Evolutionary conservation across 2,797 vertebrate species (phyloP).

Genomic region (Argya squamiceps): DNA sequence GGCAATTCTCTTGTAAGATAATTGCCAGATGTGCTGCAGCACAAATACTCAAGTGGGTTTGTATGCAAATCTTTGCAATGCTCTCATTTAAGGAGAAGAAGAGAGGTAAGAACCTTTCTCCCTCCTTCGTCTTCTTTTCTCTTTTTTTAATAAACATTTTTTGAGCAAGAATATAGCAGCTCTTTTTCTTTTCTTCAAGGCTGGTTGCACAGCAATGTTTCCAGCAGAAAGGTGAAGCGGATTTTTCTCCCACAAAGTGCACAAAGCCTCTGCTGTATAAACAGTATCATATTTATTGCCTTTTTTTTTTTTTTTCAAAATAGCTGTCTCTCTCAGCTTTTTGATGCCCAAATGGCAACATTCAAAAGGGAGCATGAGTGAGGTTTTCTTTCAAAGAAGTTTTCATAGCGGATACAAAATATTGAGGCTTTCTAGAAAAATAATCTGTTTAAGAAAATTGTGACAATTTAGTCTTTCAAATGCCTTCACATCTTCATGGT

Average conservation of each 20-base stretch:
- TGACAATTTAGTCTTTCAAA: neutral
- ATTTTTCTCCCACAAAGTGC: neutral
- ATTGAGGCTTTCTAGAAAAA: neutral
- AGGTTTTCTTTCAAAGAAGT: neutral
- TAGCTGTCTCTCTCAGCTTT: neutral
- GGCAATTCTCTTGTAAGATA: slow-evolving; percentile 23
- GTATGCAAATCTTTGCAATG: slow-evolving; percentile 8
- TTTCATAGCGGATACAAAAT: neutral
- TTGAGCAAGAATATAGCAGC: neutral
- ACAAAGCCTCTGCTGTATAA: neutral
- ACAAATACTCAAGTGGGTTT: slow-evolving; percentile 14
- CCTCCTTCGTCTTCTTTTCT: no score
- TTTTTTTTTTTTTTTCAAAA: no score
- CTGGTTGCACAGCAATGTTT: neutral
- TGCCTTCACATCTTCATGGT: neutral
- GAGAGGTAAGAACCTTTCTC: neutral
- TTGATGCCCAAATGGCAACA: neutral
- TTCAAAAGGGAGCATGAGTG: neutral
- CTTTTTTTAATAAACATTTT: neutral
- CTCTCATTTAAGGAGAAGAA: neutral
- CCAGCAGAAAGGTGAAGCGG: neutral
- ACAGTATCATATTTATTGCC: neutral
- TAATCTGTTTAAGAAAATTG: neutral
- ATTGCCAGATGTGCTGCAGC: slow-evolving; percentile 32
- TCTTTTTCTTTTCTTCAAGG: neutral